phyloP scores from a whole-genome alignment of 2,113 vertebrate genomes.

The Pyrgilauda ruficollis region DNA sequence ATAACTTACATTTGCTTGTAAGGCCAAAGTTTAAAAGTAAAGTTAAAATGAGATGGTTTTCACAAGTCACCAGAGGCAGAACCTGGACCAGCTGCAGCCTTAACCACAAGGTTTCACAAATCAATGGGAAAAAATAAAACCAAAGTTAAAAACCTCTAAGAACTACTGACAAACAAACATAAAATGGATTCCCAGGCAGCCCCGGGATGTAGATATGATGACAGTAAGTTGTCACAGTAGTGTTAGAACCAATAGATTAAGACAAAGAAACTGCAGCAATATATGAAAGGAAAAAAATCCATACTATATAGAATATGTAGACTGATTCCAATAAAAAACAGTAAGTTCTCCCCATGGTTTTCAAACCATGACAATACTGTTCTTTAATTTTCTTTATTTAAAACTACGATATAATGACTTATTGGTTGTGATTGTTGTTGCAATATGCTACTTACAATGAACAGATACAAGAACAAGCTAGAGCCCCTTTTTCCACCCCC shows the following conservation, averaged over 20 bases:
- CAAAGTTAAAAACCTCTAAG: slow-evolving; percentile 28
- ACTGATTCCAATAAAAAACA: slow-evolving; percentile 63
- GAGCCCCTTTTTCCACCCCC: slow-evolving; percentile 60
- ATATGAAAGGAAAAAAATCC: slow-evolving; percentile 66
- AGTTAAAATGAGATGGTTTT: slow-evolving; percentile 77
- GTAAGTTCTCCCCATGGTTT: slow-evolving; percentile 64
- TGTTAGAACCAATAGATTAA: slow-evolving; percentile 74
- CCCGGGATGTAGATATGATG: slow-evolving; percentile 61
- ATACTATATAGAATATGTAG: slow-evolving; percentile 66
- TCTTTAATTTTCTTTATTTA: slow-evolving; percentile 65
- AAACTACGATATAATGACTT: slow-evolving; percentile 71
- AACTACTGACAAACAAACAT: slow-evolving; percentile 57
- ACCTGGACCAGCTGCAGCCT: slow-evolving; percentile 65
- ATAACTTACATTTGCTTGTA: slow-evolving; percentile 86
- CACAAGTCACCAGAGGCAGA: slow-evolving; percentile 66
- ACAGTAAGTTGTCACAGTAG: slow-evolving; percentile 72
- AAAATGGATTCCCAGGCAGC: slow-evolving; percentile 51
- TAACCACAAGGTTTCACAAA: slow-evolving; percentile 60
- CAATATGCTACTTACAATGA: slow-evolving; percentile 77
- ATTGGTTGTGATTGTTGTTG: slow-evolving; percentile 76
- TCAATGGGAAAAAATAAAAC: not conserved
- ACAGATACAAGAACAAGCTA: slow-evolving; percentile 65
- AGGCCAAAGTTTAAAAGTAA: slow-evolving; percentile 79
- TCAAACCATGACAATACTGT: slow-evolving; percentile 77
- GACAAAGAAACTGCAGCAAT: slow-evolving; percentile 72